Evolutionary conservation across 2,797 vertebrate genomes (phyloP).

Genomic region (Florisuga fusca): DNA sequence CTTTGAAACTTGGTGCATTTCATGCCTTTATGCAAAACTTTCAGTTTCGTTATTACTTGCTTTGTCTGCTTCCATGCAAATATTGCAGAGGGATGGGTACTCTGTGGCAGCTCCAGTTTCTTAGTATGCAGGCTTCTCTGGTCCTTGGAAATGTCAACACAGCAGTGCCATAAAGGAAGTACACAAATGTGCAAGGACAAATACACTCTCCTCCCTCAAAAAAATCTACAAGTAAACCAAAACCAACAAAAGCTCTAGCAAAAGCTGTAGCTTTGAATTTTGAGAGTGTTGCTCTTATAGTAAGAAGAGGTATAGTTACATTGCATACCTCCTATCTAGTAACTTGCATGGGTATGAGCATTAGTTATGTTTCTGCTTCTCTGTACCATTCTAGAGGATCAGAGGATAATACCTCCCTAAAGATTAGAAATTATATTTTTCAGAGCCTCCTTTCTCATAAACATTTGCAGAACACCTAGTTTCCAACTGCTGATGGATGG

Average conservation of each 20-base stretch:
- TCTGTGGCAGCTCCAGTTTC: background rate
- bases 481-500: background rate
- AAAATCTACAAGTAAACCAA: background rate
- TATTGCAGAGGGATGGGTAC: background rate
- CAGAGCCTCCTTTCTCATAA: background rate
- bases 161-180: background rate
- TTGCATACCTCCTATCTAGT: rapidly evolving
- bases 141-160: background rate
- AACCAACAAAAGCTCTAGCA: background rate
- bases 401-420: background rate
- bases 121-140: background rate
- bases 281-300: background rate
- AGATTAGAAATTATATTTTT: background rate
- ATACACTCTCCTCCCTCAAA: background rate
- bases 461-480: background rate
- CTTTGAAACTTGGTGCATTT: background rate
- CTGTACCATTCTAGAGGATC: background rate
- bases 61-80: background rate
- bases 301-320: background rate
- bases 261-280: background rate
- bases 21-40: background rate
- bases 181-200: background rate
- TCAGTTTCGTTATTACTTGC: background rate
- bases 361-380: background rate
- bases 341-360: background rate